Conservation (phyloP, 2,888 invertebrate genomes). For the Dynastes grantii region DNA sequence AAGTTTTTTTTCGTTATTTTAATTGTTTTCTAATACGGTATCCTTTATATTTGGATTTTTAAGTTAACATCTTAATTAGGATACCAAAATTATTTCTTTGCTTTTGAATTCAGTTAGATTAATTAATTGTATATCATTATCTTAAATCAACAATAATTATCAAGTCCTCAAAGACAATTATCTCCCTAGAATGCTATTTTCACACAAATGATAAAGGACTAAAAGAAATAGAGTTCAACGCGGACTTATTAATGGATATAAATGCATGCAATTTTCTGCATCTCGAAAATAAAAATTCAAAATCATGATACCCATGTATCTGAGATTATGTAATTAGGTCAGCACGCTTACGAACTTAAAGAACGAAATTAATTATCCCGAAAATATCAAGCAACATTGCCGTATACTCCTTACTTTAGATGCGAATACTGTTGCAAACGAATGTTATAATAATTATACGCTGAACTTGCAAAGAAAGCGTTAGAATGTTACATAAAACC, state of each 20-base stretch:
- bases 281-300: constrained; percentile 6
- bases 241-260: constrained; percentile 23
- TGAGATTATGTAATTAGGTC: constrained; percentile 19
- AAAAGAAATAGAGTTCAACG: neutral
- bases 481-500: constrained; percentile 31
- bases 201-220: neutral
- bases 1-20: too few species aligned
- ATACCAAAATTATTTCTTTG: too few species aligned
- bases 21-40: too few species aligned
- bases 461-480: constrained; percentile 31
- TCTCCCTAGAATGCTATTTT: constrained; percentile 4
- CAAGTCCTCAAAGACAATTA: constrained; percentile 17
- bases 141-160: neutral
- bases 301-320: neutral
- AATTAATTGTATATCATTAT: neutral
- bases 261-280: neutral
- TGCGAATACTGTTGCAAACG: too few species aligned
- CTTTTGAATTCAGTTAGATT: too few species aligned
- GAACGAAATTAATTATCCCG: constrained; percentile 1
- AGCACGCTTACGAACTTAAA: neutral
- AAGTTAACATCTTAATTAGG: too few species aligned
- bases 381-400: too few species aligned
- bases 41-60: too few species aligned
- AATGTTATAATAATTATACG: neutral
- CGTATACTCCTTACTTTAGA: too few species aligned